phyloP scores from a whole-genome alignment of 2,888 invertebrate genomes.

The Pammene fasciana region DNA sequence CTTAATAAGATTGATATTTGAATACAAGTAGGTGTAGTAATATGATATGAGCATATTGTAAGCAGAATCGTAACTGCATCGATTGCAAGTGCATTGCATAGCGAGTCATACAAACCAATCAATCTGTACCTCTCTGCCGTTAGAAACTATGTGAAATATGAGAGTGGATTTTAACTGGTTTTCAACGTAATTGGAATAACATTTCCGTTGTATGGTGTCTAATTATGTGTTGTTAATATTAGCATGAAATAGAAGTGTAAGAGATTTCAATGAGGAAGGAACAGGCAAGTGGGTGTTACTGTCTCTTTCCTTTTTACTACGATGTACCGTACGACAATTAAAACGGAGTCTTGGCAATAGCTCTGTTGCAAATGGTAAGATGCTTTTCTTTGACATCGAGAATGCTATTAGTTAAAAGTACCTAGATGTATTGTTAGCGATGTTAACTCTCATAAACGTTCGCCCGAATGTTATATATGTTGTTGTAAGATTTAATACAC shows the following conservation, averaged over 20 bases:
- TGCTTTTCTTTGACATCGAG: too few relatives aligned
- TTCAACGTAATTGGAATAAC: background rate
- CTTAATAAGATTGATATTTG: slow-evolving; percentile 1
- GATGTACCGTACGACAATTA: slow-evolving; percentile 12
- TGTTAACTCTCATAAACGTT: too few relatives aligned
- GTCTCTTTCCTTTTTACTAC: slow-evolving; percentile 5
- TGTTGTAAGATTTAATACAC: too few relatives aligned
- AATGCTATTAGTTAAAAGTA: too few relatives aligned
- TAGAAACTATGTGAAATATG: too few relatives aligned
- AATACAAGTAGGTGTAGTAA: background rate
- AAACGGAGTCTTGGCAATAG: background rate
- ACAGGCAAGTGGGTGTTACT: background rate
- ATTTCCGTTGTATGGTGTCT: background rate
- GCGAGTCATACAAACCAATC: background rate
- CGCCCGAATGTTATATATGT: too few relatives aligned
- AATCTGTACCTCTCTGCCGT: too few relatives aligned
- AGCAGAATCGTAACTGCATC: slow-evolving; percentile 12
- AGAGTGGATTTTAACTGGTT: background rate
- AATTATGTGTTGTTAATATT: slow-evolving; percentile 24
- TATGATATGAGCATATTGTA: slow-evolving; percentile 5
- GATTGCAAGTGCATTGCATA: slow-evolving; percentile 6
- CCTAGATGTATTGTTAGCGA: too few relatives aligned
- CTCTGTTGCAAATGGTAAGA: too few relatives aligned
- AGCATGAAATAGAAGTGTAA: slow-evolving; percentile 23
- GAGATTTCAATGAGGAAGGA: slow-evolving; percentile 12